These are phyloP conservation scores for Zaprionus lineosus DNA, from an alignment of 2,888 invertebrate species.

Conservation along the genomic window DNA sequence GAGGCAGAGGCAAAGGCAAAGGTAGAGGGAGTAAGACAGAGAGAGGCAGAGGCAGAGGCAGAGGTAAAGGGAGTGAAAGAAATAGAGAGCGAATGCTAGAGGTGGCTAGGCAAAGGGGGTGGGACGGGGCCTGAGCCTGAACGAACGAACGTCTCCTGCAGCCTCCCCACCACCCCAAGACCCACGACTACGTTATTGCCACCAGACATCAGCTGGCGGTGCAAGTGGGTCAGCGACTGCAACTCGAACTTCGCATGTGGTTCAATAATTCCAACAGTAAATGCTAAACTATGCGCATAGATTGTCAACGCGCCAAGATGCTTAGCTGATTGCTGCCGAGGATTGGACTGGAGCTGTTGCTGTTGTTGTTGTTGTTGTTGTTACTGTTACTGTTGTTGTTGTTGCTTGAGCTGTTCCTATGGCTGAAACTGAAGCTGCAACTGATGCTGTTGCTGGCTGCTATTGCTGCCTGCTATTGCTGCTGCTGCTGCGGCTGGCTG, in stretches of 20 bases:
- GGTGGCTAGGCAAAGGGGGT: too few species aligned
- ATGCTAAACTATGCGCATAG: constrained; percentile 76
- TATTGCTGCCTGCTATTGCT: too few species aligned
- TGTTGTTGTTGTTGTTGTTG: constrained; percentile 13
- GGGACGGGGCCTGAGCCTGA: too few species aligned
- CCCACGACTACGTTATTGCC: constrained; percentile 9
- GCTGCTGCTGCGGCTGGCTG: constrained; percentile 15
- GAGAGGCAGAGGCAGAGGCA: too few species aligned
- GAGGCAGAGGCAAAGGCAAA: too few species aligned
- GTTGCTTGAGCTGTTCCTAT: background rate
- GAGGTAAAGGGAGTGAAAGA: too few species aligned
- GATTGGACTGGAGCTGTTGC: constrained; percentile 42
- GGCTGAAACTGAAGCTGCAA: background rate
- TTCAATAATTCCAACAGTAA: constrained; percentile 70
- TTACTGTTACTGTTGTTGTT: background rate
- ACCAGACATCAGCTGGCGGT: constrained; percentile 38
- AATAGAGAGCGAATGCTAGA: too few species aligned
- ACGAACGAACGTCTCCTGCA: too few species aligned
- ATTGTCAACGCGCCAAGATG: constrained; percentile 71
- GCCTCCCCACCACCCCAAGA: background rate
- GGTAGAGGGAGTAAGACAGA: too few species aligned
- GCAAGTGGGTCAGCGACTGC: constrained; percentile 58
- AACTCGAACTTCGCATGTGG: constrained; percentile 64
- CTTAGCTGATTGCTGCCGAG: constrained; percentile 62
- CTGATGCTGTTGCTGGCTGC: constrained; percentile 31